Conservation (phyloP, 2,113 vertebrate species). For the Lagopus muta region DNA sequence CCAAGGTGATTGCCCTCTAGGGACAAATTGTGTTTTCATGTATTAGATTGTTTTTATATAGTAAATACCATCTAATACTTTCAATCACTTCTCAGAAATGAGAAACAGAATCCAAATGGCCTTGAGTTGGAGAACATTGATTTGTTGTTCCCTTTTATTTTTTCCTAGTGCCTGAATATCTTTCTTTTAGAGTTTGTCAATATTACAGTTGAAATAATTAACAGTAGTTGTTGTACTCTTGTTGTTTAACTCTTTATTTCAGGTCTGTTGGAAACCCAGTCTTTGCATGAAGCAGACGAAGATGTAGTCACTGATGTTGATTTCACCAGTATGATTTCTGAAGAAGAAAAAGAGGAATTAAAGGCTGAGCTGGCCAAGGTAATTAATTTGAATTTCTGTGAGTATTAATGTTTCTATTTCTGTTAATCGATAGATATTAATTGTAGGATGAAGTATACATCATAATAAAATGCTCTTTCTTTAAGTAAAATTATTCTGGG, state of each 20-base stretch:
- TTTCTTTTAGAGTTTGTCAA: neutral
- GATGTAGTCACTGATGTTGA: conserved; percentile 85
- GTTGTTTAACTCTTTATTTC: conserved; percentile 12
- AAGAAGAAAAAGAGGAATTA: conserved; percentile 93
- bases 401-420: neutral
- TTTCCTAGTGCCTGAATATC: neutral
- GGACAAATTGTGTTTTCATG: neutral
- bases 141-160: neutral
- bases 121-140: neutral
- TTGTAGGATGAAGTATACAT: neutral
- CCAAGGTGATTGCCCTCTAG: neutral
- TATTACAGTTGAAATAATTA: neutral
- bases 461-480: neutral
- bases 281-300: conserved; percentile 87
- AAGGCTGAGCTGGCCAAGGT: conserved; percentile 90
- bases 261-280: conserved; percentile 90
- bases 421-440: neutral
- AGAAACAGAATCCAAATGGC: neutral
- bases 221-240: neutral
- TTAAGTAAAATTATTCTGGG: conserved; percentile 1
- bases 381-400: conserved; percentile 34
- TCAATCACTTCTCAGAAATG: neutral
- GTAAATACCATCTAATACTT: neutral
- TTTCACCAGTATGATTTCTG: conserved; percentile 84
- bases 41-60: neutral